Conservation (phyloP, 2,113 vertebrate genomes). For the Sigmodon hispidus region DNA sequence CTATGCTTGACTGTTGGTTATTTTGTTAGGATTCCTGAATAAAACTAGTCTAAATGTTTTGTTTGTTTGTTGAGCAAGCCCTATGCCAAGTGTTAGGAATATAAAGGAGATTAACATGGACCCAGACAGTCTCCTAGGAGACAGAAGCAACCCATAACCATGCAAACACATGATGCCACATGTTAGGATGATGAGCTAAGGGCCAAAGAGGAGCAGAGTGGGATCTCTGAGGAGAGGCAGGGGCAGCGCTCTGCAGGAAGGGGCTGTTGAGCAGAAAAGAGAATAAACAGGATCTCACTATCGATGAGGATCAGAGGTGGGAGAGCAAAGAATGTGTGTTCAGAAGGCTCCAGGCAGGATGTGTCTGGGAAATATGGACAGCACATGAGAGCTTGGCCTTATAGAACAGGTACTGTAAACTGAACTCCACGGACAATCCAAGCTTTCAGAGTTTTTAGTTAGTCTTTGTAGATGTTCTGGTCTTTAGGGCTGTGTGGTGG, state of each 20-base stretch:
- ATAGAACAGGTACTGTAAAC: rapidly evolving
- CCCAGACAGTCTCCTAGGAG: rapidly evolving
- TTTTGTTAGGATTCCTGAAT: background rate
- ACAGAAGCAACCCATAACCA: rapidly evolving
- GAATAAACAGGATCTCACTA: no score
- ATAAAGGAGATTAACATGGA: background rate
- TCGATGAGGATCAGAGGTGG: background rate
- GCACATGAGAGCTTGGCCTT: background rate
- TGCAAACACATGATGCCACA: background rate
- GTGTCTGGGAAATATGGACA: background rate
- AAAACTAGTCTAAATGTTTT: background rate
- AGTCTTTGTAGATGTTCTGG: background rate
- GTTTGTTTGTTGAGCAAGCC: background rate
- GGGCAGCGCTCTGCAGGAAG: background rate
- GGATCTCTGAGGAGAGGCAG: background rate
- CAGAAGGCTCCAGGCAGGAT: rapidly evolving
- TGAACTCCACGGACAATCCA: background rate
- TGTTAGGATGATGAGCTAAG: rapidly evolving
- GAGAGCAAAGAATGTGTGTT: rapidly evolving
- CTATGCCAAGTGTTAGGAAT: background rate
- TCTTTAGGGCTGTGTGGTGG: background rate
- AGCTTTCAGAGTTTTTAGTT: background rate
- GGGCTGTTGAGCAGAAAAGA: background rate
- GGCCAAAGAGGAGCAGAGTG: rapidly evolving
- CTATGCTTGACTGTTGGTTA: background rate